Evolutionary conservation across 1,140 invertebrate species (phyloP).

Genomic region (Bombyx mandarina): DNA sequence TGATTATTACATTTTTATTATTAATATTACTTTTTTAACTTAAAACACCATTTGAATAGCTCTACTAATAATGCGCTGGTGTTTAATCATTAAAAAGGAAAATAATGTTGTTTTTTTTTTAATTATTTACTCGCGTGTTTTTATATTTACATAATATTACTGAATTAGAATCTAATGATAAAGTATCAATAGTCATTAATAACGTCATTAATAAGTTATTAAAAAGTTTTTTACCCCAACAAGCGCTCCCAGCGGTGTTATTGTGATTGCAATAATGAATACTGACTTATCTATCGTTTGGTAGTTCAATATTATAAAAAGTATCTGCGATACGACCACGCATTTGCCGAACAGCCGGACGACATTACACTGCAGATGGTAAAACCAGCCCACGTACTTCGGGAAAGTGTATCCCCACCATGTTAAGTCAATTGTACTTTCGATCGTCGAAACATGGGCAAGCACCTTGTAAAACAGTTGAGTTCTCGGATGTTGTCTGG

Average conservation of each 20-base stretch:
- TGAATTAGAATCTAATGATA: too few species aligned
- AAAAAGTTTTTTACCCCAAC: background rate
- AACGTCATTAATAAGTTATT: too few species aligned
- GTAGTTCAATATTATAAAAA: background rate
- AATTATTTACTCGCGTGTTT: too few species aligned
- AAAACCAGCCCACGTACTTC: background rate
- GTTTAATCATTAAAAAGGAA: too few species aligned
- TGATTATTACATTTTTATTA: too few species aligned
- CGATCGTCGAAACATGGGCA: background rate
- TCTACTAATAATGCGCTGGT: too few species aligned
- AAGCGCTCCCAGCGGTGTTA: background rate
- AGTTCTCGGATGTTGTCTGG: slow-evolving; percentile 18
- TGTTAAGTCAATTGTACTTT: background rate
- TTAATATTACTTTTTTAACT: too few species aligned
- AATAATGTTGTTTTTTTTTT: too few species aligned
- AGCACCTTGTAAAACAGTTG: slow-evolving; percentile 23
- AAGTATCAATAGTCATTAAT: too few species aligned
- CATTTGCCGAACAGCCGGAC: slow-evolving; percentile 7
- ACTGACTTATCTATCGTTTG: background rate
- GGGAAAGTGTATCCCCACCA: slow-evolving; percentile 3
- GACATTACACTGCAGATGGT: background rate
- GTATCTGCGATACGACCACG: background rate
- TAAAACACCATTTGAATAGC: too few species aligned
- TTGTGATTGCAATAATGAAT: slow-evolving; percentile 2
- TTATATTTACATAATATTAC: too few species aligned